phyloP scores from a whole-genome alignment of 2,797 vertebrate genomes.

The Poeciliopsis paucimaculata region DNA sequence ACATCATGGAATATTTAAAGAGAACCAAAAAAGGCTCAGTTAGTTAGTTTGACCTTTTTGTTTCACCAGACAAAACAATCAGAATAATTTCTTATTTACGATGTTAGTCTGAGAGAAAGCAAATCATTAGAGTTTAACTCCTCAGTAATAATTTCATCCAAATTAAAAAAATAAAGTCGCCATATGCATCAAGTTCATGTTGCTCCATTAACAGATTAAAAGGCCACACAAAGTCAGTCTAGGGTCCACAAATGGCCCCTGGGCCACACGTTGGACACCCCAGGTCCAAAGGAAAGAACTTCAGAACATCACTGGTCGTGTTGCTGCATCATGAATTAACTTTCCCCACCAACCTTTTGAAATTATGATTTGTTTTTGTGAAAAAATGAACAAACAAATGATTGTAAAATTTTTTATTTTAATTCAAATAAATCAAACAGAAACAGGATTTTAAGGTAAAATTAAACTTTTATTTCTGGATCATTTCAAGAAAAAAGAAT shows the following conservation, averaged over 20 bases:
- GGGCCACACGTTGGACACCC: not conserved
- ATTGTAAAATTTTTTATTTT: slow-evolving; percentile 27
- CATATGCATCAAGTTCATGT: not conserved
- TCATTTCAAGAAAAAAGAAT: not conserved
- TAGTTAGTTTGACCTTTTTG: too few species aligned
- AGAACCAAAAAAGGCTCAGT: not conserved
- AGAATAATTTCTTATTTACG: too few species aligned
- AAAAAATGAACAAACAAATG: not conserved
- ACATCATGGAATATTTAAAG: not conserved
- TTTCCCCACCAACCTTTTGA: slow-evolving; percentile 22
- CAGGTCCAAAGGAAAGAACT: not conserved
- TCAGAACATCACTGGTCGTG: not conserved
- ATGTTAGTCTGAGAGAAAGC: too few species aligned
- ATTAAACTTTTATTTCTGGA: slow-evolving; percentile 30
- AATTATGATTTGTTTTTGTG: slow-evolving; percentile 38
- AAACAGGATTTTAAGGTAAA: slow-evolving; percentile 6
- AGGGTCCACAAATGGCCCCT: not conserved
- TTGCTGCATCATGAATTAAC: not conserved
- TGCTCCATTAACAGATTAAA: not conserved
- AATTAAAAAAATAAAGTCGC: not conserved
- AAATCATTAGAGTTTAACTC: not conserved
- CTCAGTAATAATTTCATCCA: not conserved
- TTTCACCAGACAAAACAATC: too few species aligned
- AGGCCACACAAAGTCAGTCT: not conserved
- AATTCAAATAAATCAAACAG: slow-evolving; percentile 8